Percentiles rank a stretch among this genome's conserved stretches.
Conservation (phyloP, 2,888 invertebrate genomes). For the Eurytoma californica region DNA sequence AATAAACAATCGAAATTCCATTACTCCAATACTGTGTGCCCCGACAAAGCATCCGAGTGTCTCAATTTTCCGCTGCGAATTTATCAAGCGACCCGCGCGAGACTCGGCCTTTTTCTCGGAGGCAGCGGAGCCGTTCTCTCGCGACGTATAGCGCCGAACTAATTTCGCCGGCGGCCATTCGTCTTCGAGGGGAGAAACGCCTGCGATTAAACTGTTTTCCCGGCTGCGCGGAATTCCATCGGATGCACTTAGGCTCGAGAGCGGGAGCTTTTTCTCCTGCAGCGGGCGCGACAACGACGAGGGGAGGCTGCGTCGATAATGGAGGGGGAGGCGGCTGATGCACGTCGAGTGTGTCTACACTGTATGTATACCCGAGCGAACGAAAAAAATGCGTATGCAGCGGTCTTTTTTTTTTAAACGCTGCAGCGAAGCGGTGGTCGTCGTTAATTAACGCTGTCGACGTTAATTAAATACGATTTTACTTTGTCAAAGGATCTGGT, state of each 20-base stretch:
- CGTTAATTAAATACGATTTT: too few relatives aligned
- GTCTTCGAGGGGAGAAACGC: constrained; percentile 12
- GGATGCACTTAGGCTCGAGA: constrained; percentile 11
- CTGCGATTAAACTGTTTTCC: constrained; percentile 44
- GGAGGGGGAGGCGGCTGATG: background rate
- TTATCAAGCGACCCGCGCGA: background rate
- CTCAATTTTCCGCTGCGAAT: constrained; percentile 19
- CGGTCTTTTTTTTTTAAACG: background rate
- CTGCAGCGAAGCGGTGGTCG: too few relatives aligned
- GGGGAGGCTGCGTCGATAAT: background rate
- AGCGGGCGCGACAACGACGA: background rate
- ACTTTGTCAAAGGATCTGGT: too few relatives aligned
- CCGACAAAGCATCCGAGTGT: background rate
- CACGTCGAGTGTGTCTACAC: background rate
- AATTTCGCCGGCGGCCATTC: constrained; percentile 30
- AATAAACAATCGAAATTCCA: too few relatives aligned
- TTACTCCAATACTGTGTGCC: background rate
- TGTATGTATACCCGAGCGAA: background rate
- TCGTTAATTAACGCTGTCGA: too few relatives aligned
- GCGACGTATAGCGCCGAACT: constrained; percentile 44
- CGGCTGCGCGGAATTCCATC: constrained; percentile 13
- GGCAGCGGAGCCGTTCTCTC: constrained; percentile 29
- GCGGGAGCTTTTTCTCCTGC: constrained; percentile 1
- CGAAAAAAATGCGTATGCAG: background rate
- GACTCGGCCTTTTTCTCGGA: background rate